Evolutionary conservation across 2,888 invertebrate genomes (phyloP).

Genomic region (Dorcus hopei): DNA sequence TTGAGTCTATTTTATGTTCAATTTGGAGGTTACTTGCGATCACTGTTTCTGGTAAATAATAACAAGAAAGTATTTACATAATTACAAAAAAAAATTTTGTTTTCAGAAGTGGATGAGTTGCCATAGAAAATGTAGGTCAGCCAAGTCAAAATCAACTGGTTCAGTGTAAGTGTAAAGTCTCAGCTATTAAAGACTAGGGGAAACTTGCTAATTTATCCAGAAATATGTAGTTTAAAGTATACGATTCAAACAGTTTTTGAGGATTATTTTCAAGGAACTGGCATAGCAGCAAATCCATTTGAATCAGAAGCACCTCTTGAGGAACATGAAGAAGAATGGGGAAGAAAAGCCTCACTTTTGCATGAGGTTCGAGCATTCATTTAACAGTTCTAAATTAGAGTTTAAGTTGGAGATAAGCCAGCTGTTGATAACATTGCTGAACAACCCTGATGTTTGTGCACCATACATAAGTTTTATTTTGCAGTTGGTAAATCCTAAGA

Average conservation of each 20-base stretch:
- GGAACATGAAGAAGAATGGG: not conserved
- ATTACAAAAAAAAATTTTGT: too few species aligned
- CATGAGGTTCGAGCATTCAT: too few species aligned
- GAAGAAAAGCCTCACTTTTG: too few species aligned
- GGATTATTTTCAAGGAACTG: too few species aligned
- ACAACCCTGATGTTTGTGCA: constrained; percentile 13
- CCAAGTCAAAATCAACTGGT: constrained; percentile 27
- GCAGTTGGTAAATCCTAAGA: constrained; percentile 11
- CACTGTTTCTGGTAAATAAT: too few species aligned
- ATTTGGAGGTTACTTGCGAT: constrained; percentile 22
- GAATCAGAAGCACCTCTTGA: not conserved
- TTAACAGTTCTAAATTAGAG: too few species aligned
- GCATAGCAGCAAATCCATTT: too few species aligned
- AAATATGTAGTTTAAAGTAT: not conserved
- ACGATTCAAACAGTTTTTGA: not conserved
- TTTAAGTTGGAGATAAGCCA: too few species aligned
- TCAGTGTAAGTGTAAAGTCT: constrained; percentile 28
- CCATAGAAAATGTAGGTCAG: too few species aligned
- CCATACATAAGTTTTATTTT: constrained; percentile 13
- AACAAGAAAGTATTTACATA: too few species aligned
- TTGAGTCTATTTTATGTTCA: constrained; percentile 31
- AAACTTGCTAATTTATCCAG: constrained; percentile 21
- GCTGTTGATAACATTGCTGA: constrained; percentile 8
- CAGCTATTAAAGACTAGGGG: constrained; percentile 30
- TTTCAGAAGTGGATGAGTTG: not conserved